Base-by-base conservation (phyloP, 2,888 invertebrate genomes). In the Tipula lateralis region DNA sequence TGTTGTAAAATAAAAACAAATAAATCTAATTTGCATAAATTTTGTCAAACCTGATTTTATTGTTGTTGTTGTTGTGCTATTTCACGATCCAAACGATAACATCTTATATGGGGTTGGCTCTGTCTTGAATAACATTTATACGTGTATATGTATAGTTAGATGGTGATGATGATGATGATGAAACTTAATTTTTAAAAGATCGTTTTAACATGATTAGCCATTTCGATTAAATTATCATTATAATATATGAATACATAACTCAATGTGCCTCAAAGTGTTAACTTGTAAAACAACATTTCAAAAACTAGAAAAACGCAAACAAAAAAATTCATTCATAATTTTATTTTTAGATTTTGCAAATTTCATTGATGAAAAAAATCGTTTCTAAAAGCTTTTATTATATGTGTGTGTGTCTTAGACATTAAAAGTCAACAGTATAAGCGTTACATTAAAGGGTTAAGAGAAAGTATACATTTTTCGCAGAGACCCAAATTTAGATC, bases 1-100 rank as follows among this genome's bases (percentile, higher is more conserved):
- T 66, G 66, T 66, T 66, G 66, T 66, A 66, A 66, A 66, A 66
- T 66, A 66, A 66, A 66, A 66, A 66, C 66, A 66, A 66, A 66
- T 66, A 66, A 66, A 66, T 66, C 66, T 66, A 66, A 66, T 66
- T 66, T 66, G 66, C 66, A 66, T 66, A 66, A 66, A 66, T 66
- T 66, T 66, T 66, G 66, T 66, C 66, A 66, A 66, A 66, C 66
- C 66, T 66, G 66, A 66, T 66, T 66, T 66, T 24, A 24, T 66
- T 66, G 9, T 66, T 66, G 19, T 12, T 19, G 19, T 24, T 66
- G 19, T 66, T 66, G 19, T 19, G 16, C 0, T 24, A 66, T 66
- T 66, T 66, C 66, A 66, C 66, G 66, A 66, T 24, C 19, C 66
- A 24, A 66, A 66, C 66, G 66, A 66, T 66, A 66, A 66, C 66